Base-by-base conservation (phyloP, 2,113 vertebrate genomes). In the Erythrocercus mccallii region DNA sequence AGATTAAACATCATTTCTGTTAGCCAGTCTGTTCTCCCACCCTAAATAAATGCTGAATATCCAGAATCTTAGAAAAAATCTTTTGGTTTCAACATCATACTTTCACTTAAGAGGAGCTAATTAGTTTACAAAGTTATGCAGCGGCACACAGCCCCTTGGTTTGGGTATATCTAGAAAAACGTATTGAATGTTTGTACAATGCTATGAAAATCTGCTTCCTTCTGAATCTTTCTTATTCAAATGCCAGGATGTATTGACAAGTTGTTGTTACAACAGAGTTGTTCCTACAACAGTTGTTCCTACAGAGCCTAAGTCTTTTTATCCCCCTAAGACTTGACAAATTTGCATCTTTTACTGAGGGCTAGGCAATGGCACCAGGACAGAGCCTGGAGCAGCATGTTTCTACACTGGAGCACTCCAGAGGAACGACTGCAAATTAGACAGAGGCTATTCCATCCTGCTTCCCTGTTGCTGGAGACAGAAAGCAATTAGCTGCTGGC, bases 401-500 rank as follows among this genome's bases (percentile, higher is more conserved):
- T 83, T 85, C 85, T 77, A 54, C 68, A 83, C 54, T 56, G 71
- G 24, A 90, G 62, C 87, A 77, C 90, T 87, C 81, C 87, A 77
- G 11, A 35, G 54, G 71, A 95, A 45, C 53, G 47, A 62, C 74
- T 82, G 87, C 76, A 95, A 88, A 94, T 95, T 77, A 95, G 77
- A 65, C 71, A 83, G 35, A 91, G 62, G 74, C 61, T 73, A 83
- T 87, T 95, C 93, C 85, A 96, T 61, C 79, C 50, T 77, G 90
- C 57, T 73, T 95, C 85, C 87, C 74, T 78, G 51, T 50, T 88
- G 79, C 0, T 74, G 87, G 60, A 82, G 93, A 77, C 50, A 87
- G 77, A 92, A 90, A 91, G 73, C 92, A 95, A 97, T 95, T 95
- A 96, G 91, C 89, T 95, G 81, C 58, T 95, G 91, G 78, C 81